phyloP scores from a whole-genome alignment of 2,797 vertebrate genomes.

The Poeciliopsis infans region DNA sequence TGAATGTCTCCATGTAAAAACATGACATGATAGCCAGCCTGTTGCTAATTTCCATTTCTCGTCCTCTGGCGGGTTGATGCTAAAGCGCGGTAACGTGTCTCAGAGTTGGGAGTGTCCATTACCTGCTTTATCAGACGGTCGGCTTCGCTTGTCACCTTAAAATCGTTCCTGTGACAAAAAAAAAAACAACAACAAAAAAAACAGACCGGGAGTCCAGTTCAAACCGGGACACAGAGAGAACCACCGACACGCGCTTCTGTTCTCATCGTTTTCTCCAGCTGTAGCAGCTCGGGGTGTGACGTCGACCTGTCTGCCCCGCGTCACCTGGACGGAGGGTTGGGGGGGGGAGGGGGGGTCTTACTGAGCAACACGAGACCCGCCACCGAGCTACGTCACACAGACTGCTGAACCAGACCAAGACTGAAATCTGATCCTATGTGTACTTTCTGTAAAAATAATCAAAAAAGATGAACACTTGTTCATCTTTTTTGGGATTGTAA shows the following conservation, averaged over 20 bases:
- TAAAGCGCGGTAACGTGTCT: too few relatives aligned
- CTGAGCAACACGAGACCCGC: constrained; percentile 46
- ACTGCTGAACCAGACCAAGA: rapidly evolving
- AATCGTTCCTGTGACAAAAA: background rate
- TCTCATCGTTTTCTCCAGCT: constrained; percentile 5
- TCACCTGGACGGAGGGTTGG: background rate
- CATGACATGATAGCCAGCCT: too few relatives aligned
- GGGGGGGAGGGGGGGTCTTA: constrained; percentile 37
- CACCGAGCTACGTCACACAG: background rate
- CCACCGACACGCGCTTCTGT: background rate
- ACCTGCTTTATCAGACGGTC: constrained; percentile 39
- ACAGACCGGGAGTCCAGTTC: constrained; percentile 5
- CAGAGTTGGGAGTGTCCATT: background rate
- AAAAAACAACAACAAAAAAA: background rate
- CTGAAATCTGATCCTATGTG: background rate
- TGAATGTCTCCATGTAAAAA: too few relatives aligned
- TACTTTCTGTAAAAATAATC: too few relatives aligned
- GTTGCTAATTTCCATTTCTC: too few relatives aligned
- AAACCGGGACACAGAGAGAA: constrained; percentile 6
- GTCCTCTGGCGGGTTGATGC: too few relatives aligned
- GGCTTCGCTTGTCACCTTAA: constrained; percentile 16
- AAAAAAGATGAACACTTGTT: too few relatives aligned
- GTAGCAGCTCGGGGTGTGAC: background rate
- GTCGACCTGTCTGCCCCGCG: background rate
- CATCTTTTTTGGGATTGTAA: too few relatives aligned